A percentile compares a stretch with the other conserved stretches of the same genome.
Conservation (phyloP, 2,113 vertebrate species). For the Columbina picui region DNA sequence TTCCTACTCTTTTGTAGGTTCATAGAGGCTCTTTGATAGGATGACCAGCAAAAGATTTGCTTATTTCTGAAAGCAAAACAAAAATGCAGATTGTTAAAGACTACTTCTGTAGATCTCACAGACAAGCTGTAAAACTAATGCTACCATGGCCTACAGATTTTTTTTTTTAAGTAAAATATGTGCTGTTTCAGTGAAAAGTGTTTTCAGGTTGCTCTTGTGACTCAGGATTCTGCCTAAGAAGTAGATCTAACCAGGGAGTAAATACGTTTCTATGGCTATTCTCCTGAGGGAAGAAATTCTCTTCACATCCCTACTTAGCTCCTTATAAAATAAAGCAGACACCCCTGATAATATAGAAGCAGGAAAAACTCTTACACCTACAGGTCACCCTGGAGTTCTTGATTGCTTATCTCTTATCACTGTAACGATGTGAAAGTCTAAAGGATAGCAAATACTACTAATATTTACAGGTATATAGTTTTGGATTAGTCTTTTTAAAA, state of each 20-base stretch:
- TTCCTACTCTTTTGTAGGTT: not conserved
- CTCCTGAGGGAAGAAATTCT: not conserved
- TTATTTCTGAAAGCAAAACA: slow-evolving; percentile 21
- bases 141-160: not conserved
- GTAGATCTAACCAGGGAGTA: not conserved
- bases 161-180: not conserved
- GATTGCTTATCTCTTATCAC: not conserved
- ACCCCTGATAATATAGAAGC: not conserved
- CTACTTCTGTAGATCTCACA: not conserved
- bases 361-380: not conserved
- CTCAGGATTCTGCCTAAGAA: not conserved
- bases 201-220: not conserved
- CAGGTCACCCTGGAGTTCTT: not conserved
- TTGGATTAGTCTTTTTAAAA: not conserved
- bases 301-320: not conserved
- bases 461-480: not conserved
- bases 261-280: not conserved
- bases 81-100: not conserved
- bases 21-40: not conserved
- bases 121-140: not conserved
- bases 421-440: not conserved
- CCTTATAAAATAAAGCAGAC: not conserved
- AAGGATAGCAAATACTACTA: not conserved
- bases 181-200: not conserved
- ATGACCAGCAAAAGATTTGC: not conserved